Percentiles rank a stretch among this genome's conserved stretches.
Conservation (phyloP, 2,888 invertebrate genomes). For the Lagria hirta region DNA sequence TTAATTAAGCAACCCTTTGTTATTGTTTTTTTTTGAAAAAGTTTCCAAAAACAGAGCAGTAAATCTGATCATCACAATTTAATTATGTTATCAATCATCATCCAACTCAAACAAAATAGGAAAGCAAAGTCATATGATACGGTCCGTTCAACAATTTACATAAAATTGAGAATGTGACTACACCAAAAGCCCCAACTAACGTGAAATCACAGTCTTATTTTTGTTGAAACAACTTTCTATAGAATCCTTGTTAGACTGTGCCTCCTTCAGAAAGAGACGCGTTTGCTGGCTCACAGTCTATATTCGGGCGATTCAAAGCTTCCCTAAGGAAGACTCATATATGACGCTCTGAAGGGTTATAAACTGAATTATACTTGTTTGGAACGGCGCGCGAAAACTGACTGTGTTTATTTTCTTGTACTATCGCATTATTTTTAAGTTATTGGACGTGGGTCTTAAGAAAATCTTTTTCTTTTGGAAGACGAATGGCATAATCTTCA, state of each 20-base stretch:
- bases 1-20: background rate
- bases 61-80: slow-evolving; percentile 19
- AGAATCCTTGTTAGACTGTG: slow-evolving; percentile 26
- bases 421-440: slow-evolving; percentile 37
- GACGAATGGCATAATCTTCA: too few relatives aligned
- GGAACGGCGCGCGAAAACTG: slow-evolving; percentile 49
- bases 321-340: slow-evolving; percentile 42
- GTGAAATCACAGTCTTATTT: slow-evolving; percentile 32
- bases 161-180: slow-evolving; percentile 31
- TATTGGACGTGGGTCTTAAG: slow-evolving; percentile 38
- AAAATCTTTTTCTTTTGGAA: too few relatives aligned
- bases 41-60: slow-evolving; percentile 9
- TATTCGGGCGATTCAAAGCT: slow-evolving; percentile 36
- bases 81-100: slow-evolving; percentile 23
- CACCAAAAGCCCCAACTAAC: background rate
- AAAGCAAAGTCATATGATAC: slow-evolving; percentile 32
- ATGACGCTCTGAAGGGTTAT: slow-evolving; percentile 49
- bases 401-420: slow-evolving; percentile 45
- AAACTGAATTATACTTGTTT: slow-evolving; percentile 52
- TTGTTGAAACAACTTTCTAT: slow-evolving; percentile 25
- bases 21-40: background rate
- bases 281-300: slow-evolving; percentile 33
- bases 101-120: slow-evolving; percentile 30
- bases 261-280: slow-evolving; percentile 8
- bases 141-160: slow-evolving; percentile 37